Conservation (phyloP, 2,888 invertebrate species). For the Cartodere bifasciata region DNA sequence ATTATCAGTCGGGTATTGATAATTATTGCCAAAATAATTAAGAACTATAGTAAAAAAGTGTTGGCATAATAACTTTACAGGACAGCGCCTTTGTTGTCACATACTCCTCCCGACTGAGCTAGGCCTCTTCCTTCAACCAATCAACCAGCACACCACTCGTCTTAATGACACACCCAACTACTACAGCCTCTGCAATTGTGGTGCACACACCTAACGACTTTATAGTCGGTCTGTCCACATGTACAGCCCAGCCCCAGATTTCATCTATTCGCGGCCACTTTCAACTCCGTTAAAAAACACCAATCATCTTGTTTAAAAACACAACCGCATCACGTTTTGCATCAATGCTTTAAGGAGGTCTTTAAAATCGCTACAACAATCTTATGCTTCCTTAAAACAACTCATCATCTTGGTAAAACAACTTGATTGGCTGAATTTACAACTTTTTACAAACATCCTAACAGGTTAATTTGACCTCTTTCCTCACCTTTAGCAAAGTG, state of each 20-base stretch:
- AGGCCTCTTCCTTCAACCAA: slow-evolving; percentile 22
- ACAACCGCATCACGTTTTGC: too few relatives aligned
- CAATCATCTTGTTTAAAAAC: slow-evolving; percentile 3
- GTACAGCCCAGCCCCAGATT: slow-evolving; percentile 15
- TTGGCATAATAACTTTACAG: slow-evolving; percentile 34
- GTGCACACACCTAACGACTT: slow-evolving; percentile 19
- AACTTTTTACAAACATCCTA: too few relatives aligned
- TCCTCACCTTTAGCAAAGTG: too few relatives aligned
- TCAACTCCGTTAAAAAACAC: slow-evolving; percentile 6
- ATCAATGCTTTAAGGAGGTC: too few relatives aligned
- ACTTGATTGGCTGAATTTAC: too few relatives aligned
- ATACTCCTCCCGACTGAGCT: slow-evolving; percentile 32
- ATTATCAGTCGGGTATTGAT: background rate
- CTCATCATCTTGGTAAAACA: too few relatives aligned
- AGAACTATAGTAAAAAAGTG: slow-evolving; percentile 18
- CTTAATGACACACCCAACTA: slow-evolving; percentile 29
- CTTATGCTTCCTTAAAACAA: too few relatives aligned
- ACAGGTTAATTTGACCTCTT: too few relatives aligned
- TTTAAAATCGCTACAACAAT: too few relatives aligned
- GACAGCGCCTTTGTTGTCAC: slow-evolving; percentile 31
- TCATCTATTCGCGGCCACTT: slow-evolving; percentile 6
- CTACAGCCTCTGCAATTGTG: slow-evolving; percentile 23
- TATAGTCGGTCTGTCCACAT: slow-evolving; percentile 17
- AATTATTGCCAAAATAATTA: background rate
- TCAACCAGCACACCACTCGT: slow-evolving; percentile 30